phyloP scores from a whole-genome alignment of 2,888 invertebrate genomes.

The Criorhina ranunculi region DNA sequence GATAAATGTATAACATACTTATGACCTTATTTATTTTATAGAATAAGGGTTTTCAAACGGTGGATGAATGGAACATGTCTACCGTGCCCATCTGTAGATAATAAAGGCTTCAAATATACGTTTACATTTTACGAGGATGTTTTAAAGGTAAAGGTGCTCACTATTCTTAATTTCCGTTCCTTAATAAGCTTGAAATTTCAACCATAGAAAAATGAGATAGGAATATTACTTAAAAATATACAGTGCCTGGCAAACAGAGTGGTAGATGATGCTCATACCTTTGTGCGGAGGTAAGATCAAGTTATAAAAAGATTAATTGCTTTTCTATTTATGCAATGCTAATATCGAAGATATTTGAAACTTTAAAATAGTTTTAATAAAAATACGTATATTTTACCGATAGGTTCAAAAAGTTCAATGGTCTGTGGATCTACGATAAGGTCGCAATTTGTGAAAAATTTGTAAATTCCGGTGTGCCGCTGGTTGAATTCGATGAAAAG shows the following conservation, averaged over 20 bases:
- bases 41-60: slow-evolving; percentile 90
- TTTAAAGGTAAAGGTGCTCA: slow-evolving; percentile 85
- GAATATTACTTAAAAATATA: slow-evolving; percentile 88
- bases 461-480: slow-evolving; percentile 87
- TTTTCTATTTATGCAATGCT: too few species aligned
- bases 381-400: neutral
- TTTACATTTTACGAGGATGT: slow-evolving; percentile 94
- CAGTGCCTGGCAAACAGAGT: slow-evolving; percentile 89
- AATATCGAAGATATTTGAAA: too few species aligned
- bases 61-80: slow-evolving; percentile 95
- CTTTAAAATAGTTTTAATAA: too few species aligned
- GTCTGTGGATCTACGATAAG: slow-evolving; percentile 92
- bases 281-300: slow-evolving; percentile 86
- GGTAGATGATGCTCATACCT: slow-evolving; percentile 88
- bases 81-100: slow-evolving; percentile 86
- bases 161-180: neutral
- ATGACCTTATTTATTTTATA: slow-evolving; percentile 82
- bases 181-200: slow-evolving; percentile 85
- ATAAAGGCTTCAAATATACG: slow-evolving; percentile 85
- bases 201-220: slow-evolving; percentile 89
- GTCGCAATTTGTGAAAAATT: slow-evolving; percentile 91
- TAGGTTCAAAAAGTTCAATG: slow-evolving; percentile 87
- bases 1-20: too few species aligned
- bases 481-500: slow-evolving; percentile 91
- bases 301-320: neutral